These are phyloP conservation scores for Drosophila mayaguana DNA, from an alignment of 2,888 invertebrate genomes.

Conservation along the genomic window DNA sequence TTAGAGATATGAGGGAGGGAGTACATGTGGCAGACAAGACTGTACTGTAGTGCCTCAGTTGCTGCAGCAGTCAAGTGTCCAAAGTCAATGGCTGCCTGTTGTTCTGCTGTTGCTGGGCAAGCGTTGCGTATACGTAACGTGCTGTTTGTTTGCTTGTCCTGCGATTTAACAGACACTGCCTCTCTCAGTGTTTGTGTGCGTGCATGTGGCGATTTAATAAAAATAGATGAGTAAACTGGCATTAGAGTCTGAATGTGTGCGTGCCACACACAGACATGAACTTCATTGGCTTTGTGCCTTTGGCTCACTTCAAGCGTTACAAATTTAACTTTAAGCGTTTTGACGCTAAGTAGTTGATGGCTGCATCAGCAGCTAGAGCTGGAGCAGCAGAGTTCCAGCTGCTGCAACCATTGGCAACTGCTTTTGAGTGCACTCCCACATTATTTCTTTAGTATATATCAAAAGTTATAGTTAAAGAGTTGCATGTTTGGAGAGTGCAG, in stretches of 20 bases:
- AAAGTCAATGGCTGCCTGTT: slow-evolving; percentile 58
- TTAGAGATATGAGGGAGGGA: not conserved
- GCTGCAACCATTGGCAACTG: slow-evolving; percentile 51
- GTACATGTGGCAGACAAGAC: not conserved
- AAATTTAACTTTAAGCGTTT: slow-evolving; percentile 79
- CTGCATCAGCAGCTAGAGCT: slow-evolving; percentile 9
- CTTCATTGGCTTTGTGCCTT: slow-evolving; percentile 74
- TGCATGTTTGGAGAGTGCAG: slow-evolving; percentile 57
- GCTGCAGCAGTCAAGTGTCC: slow-evolving; percentile 60
- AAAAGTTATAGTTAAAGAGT: slow-evolving; percentile 80
- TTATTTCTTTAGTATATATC: slow-evolving; percentile 76
- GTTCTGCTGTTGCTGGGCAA: slow-evolving; percentile 23
- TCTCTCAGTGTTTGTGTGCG: slow-evolving; percentile 18
- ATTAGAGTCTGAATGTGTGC: slow-evolving; percentile 42
- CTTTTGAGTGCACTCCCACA: slow-evolving; percentile 72
- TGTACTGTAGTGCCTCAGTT: not conserved
- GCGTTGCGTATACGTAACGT: slow-evolving; percentile 72
- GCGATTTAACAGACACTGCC: slow-evolving; percentile 38
- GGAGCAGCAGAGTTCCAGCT: slow-evolving; percentile 9
- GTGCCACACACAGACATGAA: slow-evolving; percentile 14
- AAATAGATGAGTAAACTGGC: slow-evolving; percentile 73
- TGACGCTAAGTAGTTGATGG: slow-evolving; percentile 80
- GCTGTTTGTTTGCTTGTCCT: slow-evolving; percentile 43
- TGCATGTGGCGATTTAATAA: slow-evolving; percentile 67
- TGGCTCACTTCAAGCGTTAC: slow-evolving; percentile 75